phyloP scores from a whole-genome alignment of 1,140 invertebrate species.

The Tyrophagus putrescentiae region DNA sequence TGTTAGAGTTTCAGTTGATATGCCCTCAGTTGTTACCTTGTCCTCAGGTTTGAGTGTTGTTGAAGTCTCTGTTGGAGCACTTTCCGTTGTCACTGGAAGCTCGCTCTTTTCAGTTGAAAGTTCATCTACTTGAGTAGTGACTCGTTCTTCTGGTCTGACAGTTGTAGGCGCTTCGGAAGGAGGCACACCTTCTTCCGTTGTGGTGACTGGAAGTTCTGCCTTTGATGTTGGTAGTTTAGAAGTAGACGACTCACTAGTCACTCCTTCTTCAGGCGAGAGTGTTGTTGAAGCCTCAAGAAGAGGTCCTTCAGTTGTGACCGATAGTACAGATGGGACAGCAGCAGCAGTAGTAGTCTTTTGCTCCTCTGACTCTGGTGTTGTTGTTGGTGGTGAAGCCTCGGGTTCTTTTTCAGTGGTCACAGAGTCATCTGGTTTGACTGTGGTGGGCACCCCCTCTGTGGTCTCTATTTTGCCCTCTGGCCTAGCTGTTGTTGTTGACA shows the following conservation, averaged over 20 bases:
- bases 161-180: conserved; percentile 7
- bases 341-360: conserved; percentile 12
- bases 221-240: not conserved
- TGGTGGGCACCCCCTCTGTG: not conserved
- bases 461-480: not conserved
- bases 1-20: not conserved
- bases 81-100: too few species aligned
- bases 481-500: not conserved
- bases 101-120: too few species aligned
- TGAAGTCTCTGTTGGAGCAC: too few species aligned
- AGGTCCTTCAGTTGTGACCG: not conserved
- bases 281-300: not conserved
- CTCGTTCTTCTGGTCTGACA: conserved; percentile 23
- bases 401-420: not conserved
- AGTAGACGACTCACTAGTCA: too few species aligned
- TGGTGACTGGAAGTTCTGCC: too few species aligned
- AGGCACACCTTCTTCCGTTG: not conserved
- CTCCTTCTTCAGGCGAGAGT: too few species aligned
- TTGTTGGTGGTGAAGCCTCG: not conserved
- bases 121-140: conserved; percentile 26
- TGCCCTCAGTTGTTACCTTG: not conserved
- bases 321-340: not conserved
- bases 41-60: too few species aligned
- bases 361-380: conserved; percentile 17
- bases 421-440: not conserved